Percentiles rank a stretch among this genome's conserved stretches.
These are phyloP conservation scores for Athene noctua DNA, from an alignment of 2,113 vertebrate genomes.

Conservation along the genomic window DNA sequence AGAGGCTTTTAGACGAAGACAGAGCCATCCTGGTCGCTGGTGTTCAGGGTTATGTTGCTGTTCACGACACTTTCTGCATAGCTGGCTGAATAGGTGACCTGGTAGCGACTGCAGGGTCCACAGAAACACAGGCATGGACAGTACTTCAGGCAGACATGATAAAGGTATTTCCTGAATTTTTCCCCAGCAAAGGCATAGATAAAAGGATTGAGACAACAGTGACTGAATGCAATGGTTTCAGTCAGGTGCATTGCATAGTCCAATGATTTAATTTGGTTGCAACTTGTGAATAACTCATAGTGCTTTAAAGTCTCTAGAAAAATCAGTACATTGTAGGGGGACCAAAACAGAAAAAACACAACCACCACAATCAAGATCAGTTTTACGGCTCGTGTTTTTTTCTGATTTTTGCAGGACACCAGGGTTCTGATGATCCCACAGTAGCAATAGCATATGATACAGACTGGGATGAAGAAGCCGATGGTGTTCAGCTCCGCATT, in stretches of 20 bases:
- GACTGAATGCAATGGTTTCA: conserved; percentile 81
- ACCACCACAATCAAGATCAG: conserved; percentile 82
- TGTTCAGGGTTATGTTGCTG: conserved; percentile 64
- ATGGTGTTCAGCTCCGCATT: conserved; percentile 78
- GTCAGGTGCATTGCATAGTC: conserved; percentile 65
- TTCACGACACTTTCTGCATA: conserved; percentile 16
- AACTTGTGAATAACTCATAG: conserved; percentile 58
- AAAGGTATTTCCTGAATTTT: conserved; percentile 85
- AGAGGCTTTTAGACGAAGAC: conserved; percentile 21
- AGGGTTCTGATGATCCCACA: conserved; percentile 82
- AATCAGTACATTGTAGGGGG: conserved; percentile 83
- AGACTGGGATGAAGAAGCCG: conserved; percentile 80
- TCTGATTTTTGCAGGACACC: conserved; percentile 80
- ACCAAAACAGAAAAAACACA: conserved; percentile 88
- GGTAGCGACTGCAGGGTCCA: not conserved
- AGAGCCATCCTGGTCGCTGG: conserved; percentile 57
- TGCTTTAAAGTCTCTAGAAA: conserved; percentile 81
- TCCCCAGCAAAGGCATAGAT: conserved; percentile 91
- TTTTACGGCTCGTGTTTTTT: conserved; percentile 81
- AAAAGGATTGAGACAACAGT: conserved; percentile 91
- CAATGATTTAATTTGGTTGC: conserved; percentile 19
- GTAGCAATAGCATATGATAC: conserved; percentile 86
- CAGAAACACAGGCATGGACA: conserved; percentile 54
- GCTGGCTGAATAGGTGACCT: not conserved
- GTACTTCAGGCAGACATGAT: conserved; percentile 49